These are phyloP conservation scores for Cyprinus carpio DNA, from an alignment of 2,113 vertebrate species.

Conservation along the genomic window DNA sequence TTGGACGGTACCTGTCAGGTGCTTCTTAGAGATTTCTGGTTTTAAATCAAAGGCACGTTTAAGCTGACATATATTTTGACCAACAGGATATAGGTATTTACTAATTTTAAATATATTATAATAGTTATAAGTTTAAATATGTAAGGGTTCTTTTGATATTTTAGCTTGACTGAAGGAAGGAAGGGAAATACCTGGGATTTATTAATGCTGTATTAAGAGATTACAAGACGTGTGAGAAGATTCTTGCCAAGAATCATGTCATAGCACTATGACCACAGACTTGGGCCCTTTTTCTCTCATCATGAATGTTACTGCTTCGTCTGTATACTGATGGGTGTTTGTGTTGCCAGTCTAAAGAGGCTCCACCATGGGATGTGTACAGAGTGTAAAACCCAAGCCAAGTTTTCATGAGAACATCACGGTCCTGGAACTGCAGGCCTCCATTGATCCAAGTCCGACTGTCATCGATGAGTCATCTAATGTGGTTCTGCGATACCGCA, in stretches of 20 bases:
- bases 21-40: conserved; percentile 3
- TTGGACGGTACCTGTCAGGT: conserved; percentile 33
- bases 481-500: conserved; percentile 85
- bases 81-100: not conserved
- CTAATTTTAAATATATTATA: not conserved
- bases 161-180: not conserved
- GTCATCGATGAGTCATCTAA: conserved; percentile 86
- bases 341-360: conserved; percentile 68
- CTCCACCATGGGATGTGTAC: conserved; percentile 86
- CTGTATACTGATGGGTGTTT: conserved; percentile 70
- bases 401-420: conserved; percentile 82
- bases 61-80: conserved; percentile 20
- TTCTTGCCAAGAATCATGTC: conserved; percentile 1
- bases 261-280: not conserved
- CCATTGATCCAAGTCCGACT: conserved; percentile 83
- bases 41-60: conserved; percentile 2
- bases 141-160: not conserved
- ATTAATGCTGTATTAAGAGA: not conserved
- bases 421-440: conserved; percentile 82
- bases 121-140: not conserved
- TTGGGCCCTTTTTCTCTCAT: not conserved
- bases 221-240: not conserved
- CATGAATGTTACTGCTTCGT: conserved; percentile 17
- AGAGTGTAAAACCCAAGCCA: conserved; percentile 84
- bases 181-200: not conserved